Conservation (phyloP, 2,888 invertebrate genomes). For the Cryptosula pallasiana region DNA sequence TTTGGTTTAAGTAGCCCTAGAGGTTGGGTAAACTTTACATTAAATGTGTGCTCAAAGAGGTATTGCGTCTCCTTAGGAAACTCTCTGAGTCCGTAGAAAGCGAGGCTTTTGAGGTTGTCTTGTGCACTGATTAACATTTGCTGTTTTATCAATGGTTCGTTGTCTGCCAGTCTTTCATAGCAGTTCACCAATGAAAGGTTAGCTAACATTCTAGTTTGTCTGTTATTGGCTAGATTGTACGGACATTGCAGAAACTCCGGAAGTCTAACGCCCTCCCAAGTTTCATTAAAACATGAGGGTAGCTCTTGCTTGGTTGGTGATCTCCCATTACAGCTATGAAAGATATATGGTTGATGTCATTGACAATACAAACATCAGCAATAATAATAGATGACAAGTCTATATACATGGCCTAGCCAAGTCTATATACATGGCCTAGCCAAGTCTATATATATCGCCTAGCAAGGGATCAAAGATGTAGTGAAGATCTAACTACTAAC, state of each 20-base stretch:
- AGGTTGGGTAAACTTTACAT: conserved; percentile 37
- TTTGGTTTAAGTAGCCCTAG: conserved; percentile 55
- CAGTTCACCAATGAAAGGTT: conserved; percentile 91
- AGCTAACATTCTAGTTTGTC: conserved; percentile 96
- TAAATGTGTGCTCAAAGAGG: conserved; percentile 48
- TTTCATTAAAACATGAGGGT: conserved; percentile 62
- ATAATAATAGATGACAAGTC: no score
- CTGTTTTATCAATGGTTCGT: conserved; percentile 65
- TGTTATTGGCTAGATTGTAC: conserved; percentile 87
- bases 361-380: no score
- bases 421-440: no score
- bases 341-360: no score
- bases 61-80: conserved; percentile 66
- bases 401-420: no score
- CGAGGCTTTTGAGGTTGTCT: conserved; percentile 81
- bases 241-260: conserved; percentile 86
- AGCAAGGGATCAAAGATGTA: no score
- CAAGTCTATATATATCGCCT: no score
- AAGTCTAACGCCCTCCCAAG: conserved; percentile 71
- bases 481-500: no score
- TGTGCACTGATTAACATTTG: conserved; percentile 94
- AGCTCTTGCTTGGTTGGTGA: conserved; percentile 74
- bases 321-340: conserved; percentile 61
- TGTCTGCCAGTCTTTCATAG: conserved; percentile 64
- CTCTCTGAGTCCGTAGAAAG: conserved; percentile 95